Evolutionary conservation across 92 coral and sea anemone genomes (phyloP).

Genomic region (Porites divaricata): DNA sequence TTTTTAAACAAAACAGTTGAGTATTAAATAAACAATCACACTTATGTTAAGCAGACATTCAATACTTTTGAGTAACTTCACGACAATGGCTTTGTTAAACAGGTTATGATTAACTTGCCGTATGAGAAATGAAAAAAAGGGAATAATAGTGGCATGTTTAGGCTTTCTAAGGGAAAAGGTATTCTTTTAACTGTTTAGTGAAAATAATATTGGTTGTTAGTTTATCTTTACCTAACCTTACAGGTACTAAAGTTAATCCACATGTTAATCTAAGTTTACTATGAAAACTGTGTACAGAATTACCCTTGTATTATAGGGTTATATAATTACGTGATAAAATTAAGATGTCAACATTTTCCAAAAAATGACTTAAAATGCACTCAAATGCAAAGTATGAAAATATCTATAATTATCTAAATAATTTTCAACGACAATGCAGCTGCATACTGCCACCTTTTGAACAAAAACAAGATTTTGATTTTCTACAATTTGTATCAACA

Average conservation of each 20-base stretch:
- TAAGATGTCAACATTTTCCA: not conserved
- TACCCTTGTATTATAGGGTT: not conserved
- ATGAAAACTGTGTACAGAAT: conserved; percentile 18
- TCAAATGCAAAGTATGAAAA: conserved; percentile 24
- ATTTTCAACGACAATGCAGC: not conserved
- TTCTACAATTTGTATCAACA: conserved; percentile 9
- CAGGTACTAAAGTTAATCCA: not conserved
- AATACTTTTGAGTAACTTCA: not conserved
- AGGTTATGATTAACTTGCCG: not conserved
- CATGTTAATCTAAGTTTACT: conserved; percentile 6
- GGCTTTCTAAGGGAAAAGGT: not conserved
- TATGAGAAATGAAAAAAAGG: not conserved
- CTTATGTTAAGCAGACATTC: not conserved
- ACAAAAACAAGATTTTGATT: not conserved
- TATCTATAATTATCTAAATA: conserved; percentile 5
- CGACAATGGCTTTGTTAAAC: not conserved
- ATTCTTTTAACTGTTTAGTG: conserved; percentile 14
- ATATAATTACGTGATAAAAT: not conserved
- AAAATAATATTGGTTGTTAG: not conserved
- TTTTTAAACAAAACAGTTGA: not conserved
- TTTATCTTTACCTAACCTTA: not conserved
- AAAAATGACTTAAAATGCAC: not conserved
- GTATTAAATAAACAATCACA: not conserved
- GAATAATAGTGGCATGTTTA: not conserved
- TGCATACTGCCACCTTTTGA: not conserved